Evolutionary conservation across 2,113 vertebrate genomes (phyloP), one percentile per base, ranked within the genome.

Genomic region (Odontesthes bonariensis): DNA sequence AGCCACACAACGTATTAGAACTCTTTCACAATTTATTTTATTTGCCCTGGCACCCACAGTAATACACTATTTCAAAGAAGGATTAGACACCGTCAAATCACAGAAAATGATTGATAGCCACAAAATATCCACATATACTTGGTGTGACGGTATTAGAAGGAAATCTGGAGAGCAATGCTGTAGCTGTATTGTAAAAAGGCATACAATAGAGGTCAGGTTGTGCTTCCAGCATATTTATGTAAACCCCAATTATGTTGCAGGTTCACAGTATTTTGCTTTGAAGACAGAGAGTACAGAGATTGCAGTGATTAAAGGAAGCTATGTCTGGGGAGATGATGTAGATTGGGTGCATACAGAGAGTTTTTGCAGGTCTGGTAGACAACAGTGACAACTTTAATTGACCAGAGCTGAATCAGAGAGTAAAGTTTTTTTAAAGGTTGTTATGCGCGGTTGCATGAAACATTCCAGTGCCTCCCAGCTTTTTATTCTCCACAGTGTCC

Each of bases 361-460:
- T 11, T 70, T 84, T 75, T 42, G 23, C 49, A 78, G 51, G 76
- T 79, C 57, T 54, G 59, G 16, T 58, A 40, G 38, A 63, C 73
- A 65, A 16, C 22, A 54, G 42, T 79, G 73, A 73, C 82, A 80
- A 61, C 57, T 77, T 62, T 73, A 85, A 84, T 84, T 77, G 76
- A 69, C 40, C 49, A 5, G 47, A 12, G 51, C 49, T 49, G 62
- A 73, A 75, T 65, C 72, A 61, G 55, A 71, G 32, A 68, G 52
- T 58, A 71, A 67, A 20, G 35, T 64, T 67, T 83, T 11, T 23
- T 17, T 42, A 66, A 64, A 71, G 49, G 42, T 83, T 82, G 70
- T 66, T 55, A 67, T 73, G 62, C 72, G 61, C 58, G 38, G 69
- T 78, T 81, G 69, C 19, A 0, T 64, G 63, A 81, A 71, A 10